These are phyloP conservation scores for Myopa tessellatipennis DNA, from an alignment of 2,888 invertebrate genomes.

Conservation along the genomic window DNA sequence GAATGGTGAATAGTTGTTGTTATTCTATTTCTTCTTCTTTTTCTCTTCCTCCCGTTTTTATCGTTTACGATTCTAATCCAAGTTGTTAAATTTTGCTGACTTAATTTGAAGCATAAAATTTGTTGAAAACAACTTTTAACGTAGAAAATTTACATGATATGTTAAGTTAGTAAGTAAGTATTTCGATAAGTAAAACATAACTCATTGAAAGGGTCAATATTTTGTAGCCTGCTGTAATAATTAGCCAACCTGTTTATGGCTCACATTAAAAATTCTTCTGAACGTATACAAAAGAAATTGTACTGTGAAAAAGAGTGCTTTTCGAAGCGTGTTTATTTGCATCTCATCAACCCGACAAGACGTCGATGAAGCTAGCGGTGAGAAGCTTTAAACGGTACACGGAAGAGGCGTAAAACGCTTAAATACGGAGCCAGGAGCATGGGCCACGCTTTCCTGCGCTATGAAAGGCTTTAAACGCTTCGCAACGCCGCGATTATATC, in stretches of 20 bases:
- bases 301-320: too few species aligned
- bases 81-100: neutral
- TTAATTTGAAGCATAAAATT: neutral
- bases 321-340: too few species aligned
- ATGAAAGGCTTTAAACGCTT: constrained; percentile 1
- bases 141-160: too few species aligned
- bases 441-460: neutral
- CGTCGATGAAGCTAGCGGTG: too few species aligned
- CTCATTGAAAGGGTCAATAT: too few species aligned
- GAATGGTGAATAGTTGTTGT: neutral
- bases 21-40: constrained; percentile 1
- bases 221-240: too few species aligned
- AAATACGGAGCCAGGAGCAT: constrained; percentile 6
- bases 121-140: neutral
- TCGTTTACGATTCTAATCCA: neutral
- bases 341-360: too few species aligned
- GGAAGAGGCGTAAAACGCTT: constrained; percentile 19
- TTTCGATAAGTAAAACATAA: too few species aligned
- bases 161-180: too few species aligned
- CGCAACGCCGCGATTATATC: neutral
- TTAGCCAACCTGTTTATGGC: too few species aligned
- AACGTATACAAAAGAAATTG: too few species aligned
- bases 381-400: neutral
- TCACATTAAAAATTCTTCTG: too few species aligned
- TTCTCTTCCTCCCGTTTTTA: neutral